Conservation (phyloP, 2,888 invertebrate genomes). For the Aethes cnicana region DNA sequence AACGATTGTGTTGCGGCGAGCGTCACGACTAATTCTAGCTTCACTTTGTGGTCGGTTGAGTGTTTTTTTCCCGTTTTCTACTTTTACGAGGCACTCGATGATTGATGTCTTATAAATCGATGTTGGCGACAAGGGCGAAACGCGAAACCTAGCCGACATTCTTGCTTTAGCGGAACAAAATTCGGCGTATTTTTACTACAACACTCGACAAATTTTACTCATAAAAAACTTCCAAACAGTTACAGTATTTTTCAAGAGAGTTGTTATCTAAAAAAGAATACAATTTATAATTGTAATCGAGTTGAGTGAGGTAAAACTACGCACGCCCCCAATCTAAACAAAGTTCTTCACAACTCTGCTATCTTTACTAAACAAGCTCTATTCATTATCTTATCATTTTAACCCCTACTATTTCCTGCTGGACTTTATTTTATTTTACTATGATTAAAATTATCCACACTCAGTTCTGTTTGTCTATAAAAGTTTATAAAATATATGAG, state of each 20-base stretch:
- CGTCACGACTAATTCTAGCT: conserved; percentile 1
- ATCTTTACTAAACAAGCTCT: not conserved
- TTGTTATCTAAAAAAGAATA: too few relatives aligned
- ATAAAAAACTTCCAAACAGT: too few relatives aligned
- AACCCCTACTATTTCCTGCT: not conserved
- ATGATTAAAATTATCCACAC: not conserved
- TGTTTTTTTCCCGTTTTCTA: conserved; percentile 2
- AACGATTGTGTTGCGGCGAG: conserved; percentile 9
- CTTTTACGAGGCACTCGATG: not conserved
- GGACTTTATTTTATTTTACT: not conserved
- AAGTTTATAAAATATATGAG: too few relatives aligned
- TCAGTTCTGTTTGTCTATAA: too few relatives aligned
- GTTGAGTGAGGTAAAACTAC: too few relatives aligned
- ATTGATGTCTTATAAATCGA: conserved; percentile 12
- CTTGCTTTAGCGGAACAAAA: not conserved
- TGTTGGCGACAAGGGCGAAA: conserved; percentile 2
- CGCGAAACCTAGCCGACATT: not conserved
- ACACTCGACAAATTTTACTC: too few relatives aligned
- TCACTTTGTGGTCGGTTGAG: not conserved
- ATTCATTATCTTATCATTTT: conserved; percentile 4
- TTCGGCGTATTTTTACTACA: too few relatives aligned
- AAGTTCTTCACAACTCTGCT: not conserved
- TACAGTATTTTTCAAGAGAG: too few relatives aligned
- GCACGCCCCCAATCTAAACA: too few relatives aligned
- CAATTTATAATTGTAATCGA: too few relatives aligned